A percentile compares a stretch with the other conserved stretches of the same genome.
Evolutionary conservation across 2,113 vertebrate species (phyloP).

Genomic region (Andinoacara biseriatus): DNA sequence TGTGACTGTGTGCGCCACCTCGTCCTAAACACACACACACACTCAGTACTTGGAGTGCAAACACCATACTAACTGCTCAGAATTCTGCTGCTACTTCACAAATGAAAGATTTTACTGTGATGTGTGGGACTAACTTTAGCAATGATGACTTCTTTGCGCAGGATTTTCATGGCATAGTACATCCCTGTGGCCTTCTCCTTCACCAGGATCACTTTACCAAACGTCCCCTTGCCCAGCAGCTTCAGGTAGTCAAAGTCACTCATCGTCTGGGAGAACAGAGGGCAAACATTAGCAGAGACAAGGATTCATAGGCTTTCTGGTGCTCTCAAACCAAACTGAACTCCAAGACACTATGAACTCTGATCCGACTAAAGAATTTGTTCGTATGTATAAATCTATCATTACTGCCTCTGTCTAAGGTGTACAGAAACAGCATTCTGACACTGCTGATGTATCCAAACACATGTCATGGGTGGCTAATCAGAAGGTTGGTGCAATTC

Average conservation of each 20-base stretch:
- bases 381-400: neutral
- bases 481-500: no score
- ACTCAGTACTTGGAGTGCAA: neutral
- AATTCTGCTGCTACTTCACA: neutral
- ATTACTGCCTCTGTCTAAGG: neutral
- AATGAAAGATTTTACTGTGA: neutral
- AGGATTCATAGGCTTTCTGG: neutral
- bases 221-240: slow-evolving; percentile 94
- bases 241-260: slow-evolving; percentile 97
- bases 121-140: slow-evolving; percentile 85
- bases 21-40: slow-evolving; percentile 82
- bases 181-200: slow-evolving; percentile 91
- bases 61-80: neutral
- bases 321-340: neutral
- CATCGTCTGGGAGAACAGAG: slow-evolving; percentile 84
- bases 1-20: slow-evolving; percentile 95
- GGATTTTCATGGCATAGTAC: slow-evolving; percentile 97
- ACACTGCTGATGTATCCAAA: neutral
- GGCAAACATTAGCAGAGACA: neutral
- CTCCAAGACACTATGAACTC: neutral
- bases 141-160: slow-evolving; percentile 96
- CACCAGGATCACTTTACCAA: slow-evolving; percentile 96
- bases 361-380: neutral
- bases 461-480: no score
- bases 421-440: neutral